Evolutionary conservation across 2,113 vertebrate genomes (phyloP).

Genomic region (Speoplatyrhinus poulsoni): DNA sequence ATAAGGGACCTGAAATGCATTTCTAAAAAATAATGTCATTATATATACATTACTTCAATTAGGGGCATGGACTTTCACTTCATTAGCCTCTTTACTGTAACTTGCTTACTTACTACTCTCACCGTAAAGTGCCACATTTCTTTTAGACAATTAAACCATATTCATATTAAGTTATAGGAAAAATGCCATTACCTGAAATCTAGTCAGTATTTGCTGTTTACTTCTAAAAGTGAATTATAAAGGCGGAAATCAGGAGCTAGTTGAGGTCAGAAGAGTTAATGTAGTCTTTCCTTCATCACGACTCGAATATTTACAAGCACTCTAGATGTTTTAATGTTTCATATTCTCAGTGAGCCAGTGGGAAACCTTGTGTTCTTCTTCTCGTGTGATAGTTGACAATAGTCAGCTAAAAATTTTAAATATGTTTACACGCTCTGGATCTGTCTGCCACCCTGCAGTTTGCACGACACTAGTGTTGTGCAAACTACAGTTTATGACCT

Average conservation of each 20-base stretch:
- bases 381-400: no score
- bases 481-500: neutral
- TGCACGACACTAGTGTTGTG: slow-evolving; percentile 1
- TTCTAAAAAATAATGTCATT: neutral
- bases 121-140: slow-evolving; percentile 26
- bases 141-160: slow-evolving; percentile 2
- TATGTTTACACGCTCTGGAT: neutral
- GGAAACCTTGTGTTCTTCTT: no score
- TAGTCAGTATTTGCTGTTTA: slow-evolving; percentile 40
- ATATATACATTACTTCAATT: slow-evolving; percentile 12
- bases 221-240: slow-evolving; percentile 20
- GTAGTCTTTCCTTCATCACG: neutral
- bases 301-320: neutral
- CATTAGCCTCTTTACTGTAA: slow-evolving; percentile 13
- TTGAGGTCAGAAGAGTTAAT: slow-evolving; percentile 16
- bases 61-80: neutral
- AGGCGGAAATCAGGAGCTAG: neutral
- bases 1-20: slow-evolving; percentile 42
- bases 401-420: no score
- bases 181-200: neutral
- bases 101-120: slow-evolving; percentile 15
- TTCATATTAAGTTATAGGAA: neutral
- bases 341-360: neutral
- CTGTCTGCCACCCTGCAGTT: slow-evolving; percentile 8
- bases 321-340: neutral